These are phyloP conservation scores for silkworm (Bombyx mori) DNA, from an alignment of 1,140 invertebrate species.

Conservation along the genomic window ASM3026992v2 NC_085118.1:14335501-14336000, in stretches of 20 bases:
- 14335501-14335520: constrained; percentile 15
- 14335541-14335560: constrained; percentile 15
- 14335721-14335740: constrained; percentile 20
- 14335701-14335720: constrained; percentile 30
- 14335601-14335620: constrained; percentile 12
- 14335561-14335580: constrained; percentile 4
- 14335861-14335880: constrained; percentile 15
- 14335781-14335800: constrained; percentile 26
- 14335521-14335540: constrained; percentile 24
- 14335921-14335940: constrained; percentile 26
- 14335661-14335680: constrained; percentile 15
- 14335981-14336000: constrained; percentile 28
- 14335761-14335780: constrained; percentile 24
- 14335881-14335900: neutral
- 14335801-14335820: constrained; percentile 23
- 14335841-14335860: constrained; percentile 25
- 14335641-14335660: constrained; percentile 21
- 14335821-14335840: constrained; percentile 18
- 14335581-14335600: constrained; percentile 10
- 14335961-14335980: constrained; percentile 20
- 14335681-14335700: constrained; percentile 50
- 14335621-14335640: constrained; percentile 33
- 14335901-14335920: constrained; percentile 4
- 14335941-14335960: constrained; percentile 21
- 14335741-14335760: constrained; percentile 22